These are phyloP conservation scores for Bombus turneri DNA, from an alignment of 1,140 invertebrate genomes.

Conservation along the genomic window DNA sequence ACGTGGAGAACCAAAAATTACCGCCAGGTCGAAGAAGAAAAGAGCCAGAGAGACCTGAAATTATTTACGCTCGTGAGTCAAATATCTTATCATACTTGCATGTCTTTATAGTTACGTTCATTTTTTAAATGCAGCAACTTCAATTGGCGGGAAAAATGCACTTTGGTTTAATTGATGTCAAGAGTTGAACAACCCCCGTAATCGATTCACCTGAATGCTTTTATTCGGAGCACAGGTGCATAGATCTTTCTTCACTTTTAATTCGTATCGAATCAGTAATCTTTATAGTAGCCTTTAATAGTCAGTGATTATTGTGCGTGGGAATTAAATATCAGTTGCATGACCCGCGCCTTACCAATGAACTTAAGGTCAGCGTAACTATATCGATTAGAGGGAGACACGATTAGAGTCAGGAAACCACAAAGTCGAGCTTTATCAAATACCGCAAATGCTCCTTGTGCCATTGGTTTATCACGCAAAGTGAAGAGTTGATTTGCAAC, in stretches of 20 bases:
- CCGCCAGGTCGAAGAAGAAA: constrained; percentile 84
- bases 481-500: neutral
- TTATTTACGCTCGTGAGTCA: constrained; percentile 82
- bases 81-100: neutral
- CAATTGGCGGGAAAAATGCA: neutral
- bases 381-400: constrained; percentile 9
- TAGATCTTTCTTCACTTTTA: neutral
- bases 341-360: neutral
- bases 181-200: constrained; percentile 24
- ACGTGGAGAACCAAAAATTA: constrained; percentile 86
- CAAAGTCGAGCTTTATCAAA: constrained; percentile 13
- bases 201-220: constrained; percentile 15
- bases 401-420: neutral
- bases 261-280: neutral
- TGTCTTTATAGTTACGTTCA: neutral
- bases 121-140: neutral
- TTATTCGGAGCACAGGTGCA: neutral
- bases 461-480: neutral
- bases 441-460: neutral
- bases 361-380: constrained; percentile 37
- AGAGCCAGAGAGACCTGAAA: constrained; percentile 86
- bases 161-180: constrained; percentile 1
- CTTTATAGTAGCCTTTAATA: neutral
- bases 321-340: constrained; percentile 3
- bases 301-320: neutral